A percentile compares a stretch with the other conserved stretches of the same genome.
phyloP scores from a whole-genome alignment of 2,797 vertebrate species.

The Hozukius guyotensis region DNA sequence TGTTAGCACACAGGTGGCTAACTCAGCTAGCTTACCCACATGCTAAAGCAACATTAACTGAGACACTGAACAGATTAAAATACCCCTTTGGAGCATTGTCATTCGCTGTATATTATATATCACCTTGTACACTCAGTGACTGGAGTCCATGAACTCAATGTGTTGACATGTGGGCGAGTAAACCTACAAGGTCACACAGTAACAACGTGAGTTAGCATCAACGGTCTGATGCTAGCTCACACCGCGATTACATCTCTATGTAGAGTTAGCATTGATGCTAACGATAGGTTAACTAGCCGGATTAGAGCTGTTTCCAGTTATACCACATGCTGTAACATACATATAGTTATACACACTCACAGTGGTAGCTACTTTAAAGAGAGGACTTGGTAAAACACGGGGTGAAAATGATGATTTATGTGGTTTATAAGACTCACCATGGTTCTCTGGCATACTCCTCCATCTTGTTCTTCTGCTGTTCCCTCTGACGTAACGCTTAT shows the following conservation, averaged over 20 bases:
- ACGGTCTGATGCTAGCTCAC: constrained; percentile 15
- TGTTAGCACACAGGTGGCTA: constrained; percentile 23
- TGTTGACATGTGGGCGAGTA: neutral
- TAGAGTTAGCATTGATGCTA: constrained; percentile 63
- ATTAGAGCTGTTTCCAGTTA: neutral
- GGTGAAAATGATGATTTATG: neutral
- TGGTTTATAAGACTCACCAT: constrained; percentile 83
- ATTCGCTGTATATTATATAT: accelerated
- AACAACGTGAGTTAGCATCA: constrained; percentile 69
- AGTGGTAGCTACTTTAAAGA: accelerated
- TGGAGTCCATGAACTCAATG: accelerated
- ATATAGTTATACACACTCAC: neutral
- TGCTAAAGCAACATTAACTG: neutral
- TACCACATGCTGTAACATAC: neutral
- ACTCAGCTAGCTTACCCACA: neutral
- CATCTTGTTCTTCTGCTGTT: constrained; percentile 87
- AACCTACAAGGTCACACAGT: constrained; percentile 75
- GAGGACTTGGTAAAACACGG: accelerated
- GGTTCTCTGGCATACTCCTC: constrained; percentile 96
- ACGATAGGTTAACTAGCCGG: constrained; percentile 1
- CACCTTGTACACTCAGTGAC: neutral
- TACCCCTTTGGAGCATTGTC: accelerated
- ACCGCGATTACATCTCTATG: neutral
- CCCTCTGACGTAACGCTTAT: constrained; percentile 53
- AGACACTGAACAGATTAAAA: neutral